Percentiles rank a stretch among this genome's conserved stretches.
Evolutionary conservation across 2,113 vertebrate genomes (phyloP).

Genomic region (Apaloderma vittatum): DNA sequence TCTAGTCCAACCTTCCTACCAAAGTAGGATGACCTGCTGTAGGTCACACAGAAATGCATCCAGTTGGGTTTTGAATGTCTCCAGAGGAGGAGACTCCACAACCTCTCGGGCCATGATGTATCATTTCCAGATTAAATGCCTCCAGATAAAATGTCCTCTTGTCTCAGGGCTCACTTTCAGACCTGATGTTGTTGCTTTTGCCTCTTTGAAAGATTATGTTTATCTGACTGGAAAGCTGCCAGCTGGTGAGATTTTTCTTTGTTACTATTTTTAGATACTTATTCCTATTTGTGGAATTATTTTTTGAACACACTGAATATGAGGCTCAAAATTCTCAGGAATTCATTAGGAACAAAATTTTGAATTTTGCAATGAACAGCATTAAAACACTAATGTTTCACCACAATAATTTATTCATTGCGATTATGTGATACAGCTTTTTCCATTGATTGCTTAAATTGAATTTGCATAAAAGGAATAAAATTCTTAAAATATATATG

Average conservation of each 20-base stretch:
- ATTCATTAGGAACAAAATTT: not conserved
- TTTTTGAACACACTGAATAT: not conserved
- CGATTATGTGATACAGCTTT: not conserved
- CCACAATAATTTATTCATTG: not conserved
- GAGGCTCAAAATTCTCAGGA: not conserved
- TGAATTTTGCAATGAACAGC: not conserved
- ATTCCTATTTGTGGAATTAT: not conserved
- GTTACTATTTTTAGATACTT: not conserved
- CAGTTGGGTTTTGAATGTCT: too few relatives aligned
- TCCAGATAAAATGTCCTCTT: not conserved
- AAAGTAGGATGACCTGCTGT: too few relatives aligned
- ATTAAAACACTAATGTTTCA: not conserved
- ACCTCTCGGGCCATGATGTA: not conserved
- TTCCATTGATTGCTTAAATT: not conserved
- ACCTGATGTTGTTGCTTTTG: not conserved
- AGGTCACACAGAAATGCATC: too few relatives aligned
- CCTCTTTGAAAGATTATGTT: not conserved
- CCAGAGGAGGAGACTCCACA: too few relatives aligned
- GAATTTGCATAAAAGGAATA: not conserved
- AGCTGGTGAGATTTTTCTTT: not conserved
- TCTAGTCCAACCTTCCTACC: too few relatives aligned
- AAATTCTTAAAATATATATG: not conserved
- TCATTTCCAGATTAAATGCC: not conserved
- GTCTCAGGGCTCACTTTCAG: not conserved
- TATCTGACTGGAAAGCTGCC: not conserved